phyloP scores from a whole-genome alignment of 2,797 vertebrate genomes.

The Monodelphis domestica region DNA sequence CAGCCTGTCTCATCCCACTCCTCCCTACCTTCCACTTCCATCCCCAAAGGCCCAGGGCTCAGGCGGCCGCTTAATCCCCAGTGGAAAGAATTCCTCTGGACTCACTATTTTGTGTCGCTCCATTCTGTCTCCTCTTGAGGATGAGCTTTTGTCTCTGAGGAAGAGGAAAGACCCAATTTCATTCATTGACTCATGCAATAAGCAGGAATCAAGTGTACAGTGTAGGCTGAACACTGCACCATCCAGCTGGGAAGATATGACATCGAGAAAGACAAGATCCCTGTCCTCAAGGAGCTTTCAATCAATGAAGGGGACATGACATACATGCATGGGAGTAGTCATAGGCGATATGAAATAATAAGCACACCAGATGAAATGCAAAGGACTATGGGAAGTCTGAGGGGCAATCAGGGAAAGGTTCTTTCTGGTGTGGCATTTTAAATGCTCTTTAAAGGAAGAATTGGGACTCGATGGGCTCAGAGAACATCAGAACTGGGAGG shows the following conservation, averaged over 20 bases:
- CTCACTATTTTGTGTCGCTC: not conserved
- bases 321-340: not conserved
- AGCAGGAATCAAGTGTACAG: no score
- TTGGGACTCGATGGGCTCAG: not conserved
- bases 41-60: not conserved
- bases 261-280: not conserved
- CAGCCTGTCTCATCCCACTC: not conserved
- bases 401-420: not conserved
- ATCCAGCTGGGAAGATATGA: not conserved
- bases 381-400: not conserved
- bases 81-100: not conserved
- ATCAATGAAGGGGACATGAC: not conserved
- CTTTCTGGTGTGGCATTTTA: not conserved
- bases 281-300: not conserved
- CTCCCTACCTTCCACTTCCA: not conserved
- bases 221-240: not conserved
- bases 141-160: no score
- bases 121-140: not conserved
- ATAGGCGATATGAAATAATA: not conserved
- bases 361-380: not conserved
- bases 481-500: no score
- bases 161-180: no score
- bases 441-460: not conserved
- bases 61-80: accelerated
- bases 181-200: no score